Evolutionary conservation across 1,140 invertebrate genomes (phyloP).

Genomic region (Drosophila fuyamai): DNA sequence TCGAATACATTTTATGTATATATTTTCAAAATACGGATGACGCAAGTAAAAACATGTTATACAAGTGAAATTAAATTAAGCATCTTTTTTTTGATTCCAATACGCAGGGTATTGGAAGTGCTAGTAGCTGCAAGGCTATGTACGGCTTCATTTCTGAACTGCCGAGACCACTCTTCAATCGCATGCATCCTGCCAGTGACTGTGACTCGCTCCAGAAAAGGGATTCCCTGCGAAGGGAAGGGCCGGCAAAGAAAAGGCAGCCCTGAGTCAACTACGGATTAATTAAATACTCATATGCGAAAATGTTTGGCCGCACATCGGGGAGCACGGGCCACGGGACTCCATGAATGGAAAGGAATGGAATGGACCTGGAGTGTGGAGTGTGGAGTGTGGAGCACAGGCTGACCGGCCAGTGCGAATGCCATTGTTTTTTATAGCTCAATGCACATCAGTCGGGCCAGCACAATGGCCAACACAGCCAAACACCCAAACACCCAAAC

Average conservation of each 20-base stretch:
- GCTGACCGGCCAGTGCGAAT: slow-evolving; percentile 42
- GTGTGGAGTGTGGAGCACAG: slow-evolving; percentile 7
- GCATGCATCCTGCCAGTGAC: slow-evolving; percentile 42
- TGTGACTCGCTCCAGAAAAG: neutral
- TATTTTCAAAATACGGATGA: too few relatives aligned
- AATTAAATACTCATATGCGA: slow-evolving; percentile 81
- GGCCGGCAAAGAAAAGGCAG: slow-evolving; percentile 29
- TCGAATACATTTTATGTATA: too few relatives aligned
- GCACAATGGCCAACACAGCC: slow-evolving; percentile 50
- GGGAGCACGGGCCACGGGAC: slow-evolving; percentile 17
- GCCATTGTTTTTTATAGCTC: slow-evolving; percentile 75
- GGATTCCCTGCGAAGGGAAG: neutral
- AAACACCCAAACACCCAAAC: slow-evolving; percentile 1
- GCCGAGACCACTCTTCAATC: slow-evolving; percentile 23
- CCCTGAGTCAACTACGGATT: slow-evolving; percentile 78
- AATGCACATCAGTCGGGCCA: slow-evolving; percentile 55
- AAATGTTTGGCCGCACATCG: slow-evolving; percentile 53
- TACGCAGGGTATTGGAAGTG: neutral
- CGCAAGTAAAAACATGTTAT: too few relatives aligned
- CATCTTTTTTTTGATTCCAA: neutral
- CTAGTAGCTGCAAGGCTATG: neutral
- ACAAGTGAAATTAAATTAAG: too few relatives aligned
- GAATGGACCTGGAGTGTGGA: slow-evolving; percentile 21
- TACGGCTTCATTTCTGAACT: slow-evolving; percentile 35
- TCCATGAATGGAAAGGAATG: slow-evolving; percentile 33